A percentile compares a stretch with the other conserved stretches of the same genome.
Evolutionary conservation across 2,113 vertebrate genomes (phyloP).

Genomic region (Menidia beryllina): DNA sequence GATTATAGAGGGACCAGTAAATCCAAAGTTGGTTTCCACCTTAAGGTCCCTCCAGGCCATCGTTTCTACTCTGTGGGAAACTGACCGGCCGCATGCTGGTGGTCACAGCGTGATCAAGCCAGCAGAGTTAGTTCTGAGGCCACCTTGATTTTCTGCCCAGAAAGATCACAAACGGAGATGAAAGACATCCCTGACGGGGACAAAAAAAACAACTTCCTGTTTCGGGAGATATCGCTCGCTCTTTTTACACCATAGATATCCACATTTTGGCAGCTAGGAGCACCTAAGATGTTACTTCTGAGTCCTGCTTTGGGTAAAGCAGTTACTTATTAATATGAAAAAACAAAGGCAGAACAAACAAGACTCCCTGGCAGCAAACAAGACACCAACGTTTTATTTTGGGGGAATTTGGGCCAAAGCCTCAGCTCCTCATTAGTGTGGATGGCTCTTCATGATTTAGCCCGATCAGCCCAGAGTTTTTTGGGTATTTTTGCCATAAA

Average conservation of each 20-base stretch:
- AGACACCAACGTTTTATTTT: constrained; percentile 30
- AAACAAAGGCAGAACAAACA: background rate
- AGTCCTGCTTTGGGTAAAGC: background rate
- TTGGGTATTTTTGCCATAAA: constrained; percentile 8
- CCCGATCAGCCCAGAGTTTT: constrained; percentile 18
- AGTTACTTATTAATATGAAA: background rate
- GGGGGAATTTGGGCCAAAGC: constrained; percentile 44
- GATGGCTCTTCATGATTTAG: constrained; percentile 52
- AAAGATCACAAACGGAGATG: background rate
- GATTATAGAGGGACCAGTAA: background rate
- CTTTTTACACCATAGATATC: too few relatives aligned
- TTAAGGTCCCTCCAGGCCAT: background rate
- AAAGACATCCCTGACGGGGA: background rate
- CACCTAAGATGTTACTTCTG: background rate
- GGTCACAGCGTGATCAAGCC: background rate
- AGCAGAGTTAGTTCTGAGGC: background rate
- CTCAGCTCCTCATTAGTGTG: constrained; percentile 54
- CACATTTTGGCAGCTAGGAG: background rate
- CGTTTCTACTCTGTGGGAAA: background rate
- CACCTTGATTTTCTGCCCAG: background rate
- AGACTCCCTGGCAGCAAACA: constrained; percentile 25
- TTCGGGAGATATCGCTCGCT: background rate
- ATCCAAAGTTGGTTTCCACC: background rate
- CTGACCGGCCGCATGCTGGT: background rate
- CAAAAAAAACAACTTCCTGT: background rate